Conservation (phyloP, 2,797 vertebrate genomes). For the Neoniphon sammara region DNA sequence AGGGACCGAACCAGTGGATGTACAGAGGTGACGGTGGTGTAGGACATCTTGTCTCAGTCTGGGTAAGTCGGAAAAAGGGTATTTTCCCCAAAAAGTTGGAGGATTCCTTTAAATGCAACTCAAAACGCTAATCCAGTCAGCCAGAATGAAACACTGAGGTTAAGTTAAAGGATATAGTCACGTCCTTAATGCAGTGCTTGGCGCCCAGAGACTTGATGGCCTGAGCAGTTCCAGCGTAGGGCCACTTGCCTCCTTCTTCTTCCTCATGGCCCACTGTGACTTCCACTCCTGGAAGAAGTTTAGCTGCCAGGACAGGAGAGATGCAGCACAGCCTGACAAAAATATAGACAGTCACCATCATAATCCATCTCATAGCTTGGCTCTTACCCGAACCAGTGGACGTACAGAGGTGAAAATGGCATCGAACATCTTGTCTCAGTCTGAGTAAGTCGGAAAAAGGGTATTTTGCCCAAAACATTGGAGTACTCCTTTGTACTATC, state of each 20-base stretch:
- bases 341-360: not conserved
- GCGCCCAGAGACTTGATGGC: constrained; percentile 87
- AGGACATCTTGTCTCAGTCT: too few species aligned
- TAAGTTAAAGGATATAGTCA: constrained; percentile 87
- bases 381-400: not conserved
- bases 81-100: too few species aligned
- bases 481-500: not conserved
- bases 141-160: not conserved
- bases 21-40: too few species aligned
- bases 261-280: constrained; percentile 90
- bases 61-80: too few species aligned
- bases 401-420: too few species aligned
- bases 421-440: too few species aligned
- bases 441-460: too few species aligned
- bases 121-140: not conserved
- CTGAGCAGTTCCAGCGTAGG: constrained; percentile 84
- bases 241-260: constrained; percentile 88
- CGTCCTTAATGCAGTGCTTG: constrained; percentile 85
- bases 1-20: too few species aligned
- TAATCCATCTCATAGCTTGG: not conserved
- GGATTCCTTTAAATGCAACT: too few species aligned
- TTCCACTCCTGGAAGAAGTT: constrained; percentile 84
- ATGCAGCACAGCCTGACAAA: constrained; percentile 87
- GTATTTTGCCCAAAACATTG: too few species aligned
- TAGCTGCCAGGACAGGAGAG: constrained; percentile 87